Conservation (phyloP, 1,140 invertebrate genomes). For the Neodiprion lecontei region DNA sequence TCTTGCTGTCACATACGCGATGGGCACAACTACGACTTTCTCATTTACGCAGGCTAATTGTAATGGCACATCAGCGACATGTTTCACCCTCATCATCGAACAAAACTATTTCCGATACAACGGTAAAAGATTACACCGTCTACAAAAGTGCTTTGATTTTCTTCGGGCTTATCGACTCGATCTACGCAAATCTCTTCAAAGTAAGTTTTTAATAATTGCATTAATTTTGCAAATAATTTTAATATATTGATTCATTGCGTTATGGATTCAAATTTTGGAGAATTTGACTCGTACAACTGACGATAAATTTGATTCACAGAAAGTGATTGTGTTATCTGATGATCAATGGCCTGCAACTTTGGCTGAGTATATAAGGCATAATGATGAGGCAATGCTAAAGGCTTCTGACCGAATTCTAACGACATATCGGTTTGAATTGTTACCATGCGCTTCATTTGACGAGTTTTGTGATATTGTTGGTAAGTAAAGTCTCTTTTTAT, state of each 20-base stretch:
- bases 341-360: conserved; percentile 88
- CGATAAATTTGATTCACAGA: conserved; percentile 63
- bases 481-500: conserved; percentile 47
- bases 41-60: conserved; percentile 80
- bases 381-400: conserved; percentile 90
- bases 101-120: conserved; percentile 63
- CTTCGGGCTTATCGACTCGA: conserved; percentile 79
- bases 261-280: conserved; percentile 24
- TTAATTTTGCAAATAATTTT: not conserved
- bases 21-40: conserved; percentile 74
- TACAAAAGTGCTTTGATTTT: conserved; percentile 90
- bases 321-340: conserved; percentile 74
- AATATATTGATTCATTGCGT: conserved; percentile 18
- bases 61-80: conserved; percentile 80
- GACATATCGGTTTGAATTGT: conserved; percentile 85
- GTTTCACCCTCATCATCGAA: conserved; percentile 62
- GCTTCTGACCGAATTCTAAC: conserved; percentile 83
- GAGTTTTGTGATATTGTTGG: conserved; percentile 92
- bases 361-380: conserved; percentile 92
- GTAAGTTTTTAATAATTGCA: conserved; percentile 51
- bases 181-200: conserved; percentile 80
- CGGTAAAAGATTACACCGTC: conserved; percentile 75
- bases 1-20: conserved; percentile 75
- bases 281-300: not conserved
- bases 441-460: conserved; percentile 87